phyloP scores from a whole-genome alignment of 1,140 invertebrate species.

The Polyergus mexicanus region DNA sequence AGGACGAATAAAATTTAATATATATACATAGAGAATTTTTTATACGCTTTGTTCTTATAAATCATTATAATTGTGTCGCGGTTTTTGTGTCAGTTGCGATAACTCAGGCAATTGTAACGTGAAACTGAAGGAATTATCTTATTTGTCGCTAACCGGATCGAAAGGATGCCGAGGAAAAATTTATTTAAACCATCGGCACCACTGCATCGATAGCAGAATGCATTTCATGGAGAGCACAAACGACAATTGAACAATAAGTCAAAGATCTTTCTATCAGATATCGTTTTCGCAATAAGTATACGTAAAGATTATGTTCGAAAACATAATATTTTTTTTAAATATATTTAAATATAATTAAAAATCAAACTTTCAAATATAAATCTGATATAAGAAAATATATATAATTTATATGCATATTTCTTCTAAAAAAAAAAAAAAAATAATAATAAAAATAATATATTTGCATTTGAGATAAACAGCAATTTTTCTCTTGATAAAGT shows the following conservation, averaged over 20 bases:
- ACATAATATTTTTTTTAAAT: no score
- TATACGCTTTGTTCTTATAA: neutral
- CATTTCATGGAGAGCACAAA: neutral
- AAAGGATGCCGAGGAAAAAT: slow-evolving; percentile 71
- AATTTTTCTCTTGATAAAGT: no score
- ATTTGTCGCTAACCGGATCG: slow-evolving; percentile 30
- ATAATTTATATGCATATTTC: no score
- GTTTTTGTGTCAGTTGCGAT: slow-evolving; percentile 39
- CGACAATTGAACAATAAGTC: slow-evolving; percentile 2
- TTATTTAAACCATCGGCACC: slow-evolving; percentile 45
- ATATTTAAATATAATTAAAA: slow-evolving; percentile 3
- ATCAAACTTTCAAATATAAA: neutral
- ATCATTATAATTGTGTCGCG: slow-evolving; percentile 38
- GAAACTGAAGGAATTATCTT: slow-evolving; percentile 55
- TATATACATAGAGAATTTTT: neutral
- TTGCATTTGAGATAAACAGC: no score
- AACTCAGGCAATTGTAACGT: slow-evolving; percentile 14
- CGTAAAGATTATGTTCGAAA: neutral
- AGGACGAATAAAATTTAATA: neutral
- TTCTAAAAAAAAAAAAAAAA: no score
- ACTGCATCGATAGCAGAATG: neutral
- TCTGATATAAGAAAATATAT: neutral
- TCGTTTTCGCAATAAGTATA: neutral
- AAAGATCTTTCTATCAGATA: slow-evolving; percentile 24
- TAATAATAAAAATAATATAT: no score